A percentile compares a stretch with the other conserved stretches of the same genome.
Conservation (phyloP, 2,113 vertebrate species). For the Pimephales promelas region DNA sequence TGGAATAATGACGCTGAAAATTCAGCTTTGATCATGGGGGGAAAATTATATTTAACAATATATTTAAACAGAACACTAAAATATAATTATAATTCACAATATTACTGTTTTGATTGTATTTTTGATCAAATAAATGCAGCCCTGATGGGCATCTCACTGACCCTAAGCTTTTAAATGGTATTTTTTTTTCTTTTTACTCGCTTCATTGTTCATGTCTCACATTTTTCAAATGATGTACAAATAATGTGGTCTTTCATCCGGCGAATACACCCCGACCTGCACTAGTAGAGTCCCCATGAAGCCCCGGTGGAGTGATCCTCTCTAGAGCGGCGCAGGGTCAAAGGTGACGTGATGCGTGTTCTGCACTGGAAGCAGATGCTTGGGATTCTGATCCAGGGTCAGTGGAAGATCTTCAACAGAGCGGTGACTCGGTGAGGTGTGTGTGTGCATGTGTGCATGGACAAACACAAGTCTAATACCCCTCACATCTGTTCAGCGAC, state of each 20-base stretch:
- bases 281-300: background rate
- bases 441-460: background rate
- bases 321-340: background rate
- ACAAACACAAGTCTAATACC: conserved; percentile 53
- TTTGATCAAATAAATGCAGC: too few species aligned
- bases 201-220: background rate
- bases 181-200: background rate
- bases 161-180: too few species aligned
- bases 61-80: too few species aligned
- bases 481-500: conserved; percentile 66
- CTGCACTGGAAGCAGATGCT: background rate
- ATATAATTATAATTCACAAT: too few species aligned
- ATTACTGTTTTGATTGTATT: too few species aligned
- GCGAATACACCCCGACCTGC: background rate
- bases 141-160: too few species aligned
- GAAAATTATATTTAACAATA: too few species aligned
- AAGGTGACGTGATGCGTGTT: conserved; percentile 5
- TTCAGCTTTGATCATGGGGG: too few species aligned
- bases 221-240: background rate
- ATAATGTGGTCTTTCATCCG: background rate
- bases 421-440: too few species aligned
- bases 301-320: background rate
- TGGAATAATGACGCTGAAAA: too few species aligned
- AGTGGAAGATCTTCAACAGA: background rate
- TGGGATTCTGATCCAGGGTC: conserved; percentile 8